Evolutionary conservation across 2,113 vertebrate species (phyloP).

Genomic region (Psittacula cyanocephala): DNA sequence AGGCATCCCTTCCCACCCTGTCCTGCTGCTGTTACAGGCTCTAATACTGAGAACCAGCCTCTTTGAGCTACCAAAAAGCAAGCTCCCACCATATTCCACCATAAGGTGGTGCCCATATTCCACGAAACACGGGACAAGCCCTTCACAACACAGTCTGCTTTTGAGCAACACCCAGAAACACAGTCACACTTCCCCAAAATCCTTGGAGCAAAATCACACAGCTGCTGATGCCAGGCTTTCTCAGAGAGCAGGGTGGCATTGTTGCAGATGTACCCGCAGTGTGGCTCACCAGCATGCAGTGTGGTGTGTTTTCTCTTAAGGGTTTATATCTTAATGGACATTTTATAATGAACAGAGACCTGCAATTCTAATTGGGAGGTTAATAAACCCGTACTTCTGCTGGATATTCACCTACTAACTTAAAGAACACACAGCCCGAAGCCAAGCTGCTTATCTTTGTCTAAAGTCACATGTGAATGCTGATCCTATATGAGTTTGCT

Average conservation of each 20-base stretch:
- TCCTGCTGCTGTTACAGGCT: not conserved
- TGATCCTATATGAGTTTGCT: not conserved
- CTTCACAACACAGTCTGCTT: fast-evolving
- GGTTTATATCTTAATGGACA: not conserved
- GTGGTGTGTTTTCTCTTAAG: not conserved
- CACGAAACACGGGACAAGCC: not conserved
- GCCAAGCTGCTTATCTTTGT: not conserved
- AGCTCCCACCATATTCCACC: not conserved
- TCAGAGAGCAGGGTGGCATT: not conserved
- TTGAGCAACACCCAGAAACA: not conserved
- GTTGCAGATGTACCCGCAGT: not conserved
- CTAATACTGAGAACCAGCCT: fast-evolving
- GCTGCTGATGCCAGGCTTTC: not conserved
- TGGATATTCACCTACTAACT: not conserved
- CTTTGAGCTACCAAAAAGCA: not conserved
- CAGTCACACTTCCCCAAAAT: fast-evolving
- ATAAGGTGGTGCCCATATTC: slow-evolving; percentile 29
- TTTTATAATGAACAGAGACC: not conserved
- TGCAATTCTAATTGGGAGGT: not conserved
- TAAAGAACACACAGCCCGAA: not conserved
- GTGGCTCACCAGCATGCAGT: not conserved
- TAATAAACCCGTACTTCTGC: not conserved
- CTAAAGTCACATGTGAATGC: not conserved
- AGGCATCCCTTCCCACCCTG: not conserved
- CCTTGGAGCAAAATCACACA: not conserved